A percentile compares a stretch with the other conserved stretches of the same genome.
Conservation (phyloP, 2,797 vertebrate genomes). For the Cryptoprocta ferox region DNA sequence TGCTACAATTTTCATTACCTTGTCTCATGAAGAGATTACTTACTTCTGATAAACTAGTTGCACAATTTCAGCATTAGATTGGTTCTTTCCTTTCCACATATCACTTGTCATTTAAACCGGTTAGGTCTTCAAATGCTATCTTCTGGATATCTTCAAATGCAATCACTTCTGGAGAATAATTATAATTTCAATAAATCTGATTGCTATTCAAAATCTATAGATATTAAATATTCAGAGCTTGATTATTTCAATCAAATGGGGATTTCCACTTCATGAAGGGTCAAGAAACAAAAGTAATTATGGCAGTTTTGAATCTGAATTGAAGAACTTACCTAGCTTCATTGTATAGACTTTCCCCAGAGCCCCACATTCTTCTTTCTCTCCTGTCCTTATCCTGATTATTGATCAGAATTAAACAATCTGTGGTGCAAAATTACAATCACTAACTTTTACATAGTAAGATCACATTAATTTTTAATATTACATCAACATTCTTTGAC, state of each 20-base stretch:
- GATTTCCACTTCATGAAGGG: neutral
- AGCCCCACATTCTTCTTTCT: neutral
- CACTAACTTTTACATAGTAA: neutral
- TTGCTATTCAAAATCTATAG: neutral
- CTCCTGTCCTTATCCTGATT: neutral
- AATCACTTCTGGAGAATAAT: neutral
- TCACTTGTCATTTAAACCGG: neutral
- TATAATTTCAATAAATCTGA: neutral
- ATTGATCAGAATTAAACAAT: neutral
- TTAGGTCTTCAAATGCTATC: neutral
- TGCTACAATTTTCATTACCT: slow-evolving; percentile 20
- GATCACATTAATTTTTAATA: neutral
- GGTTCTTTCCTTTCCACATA: neutral
- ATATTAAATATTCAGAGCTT: neutral
- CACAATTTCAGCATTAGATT: neutral
- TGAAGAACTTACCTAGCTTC: neutral
- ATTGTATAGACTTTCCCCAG: neutral
- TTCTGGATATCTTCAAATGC: neutral
- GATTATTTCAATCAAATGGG: neutral
- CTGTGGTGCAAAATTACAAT: neutral
- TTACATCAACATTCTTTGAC: neutral
- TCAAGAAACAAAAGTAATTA: neutral
- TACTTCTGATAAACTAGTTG: neutral
- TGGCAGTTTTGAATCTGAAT: neutral
- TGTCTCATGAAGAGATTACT: slow-evolving; percentile 18